A percentile compares a stretch with the other conserved stretches of the same genome.
Evolutionary conservation across 2,113 vertebrate genomes (phyloP).

Genomic region (Psittacus erithacus): DNA sequence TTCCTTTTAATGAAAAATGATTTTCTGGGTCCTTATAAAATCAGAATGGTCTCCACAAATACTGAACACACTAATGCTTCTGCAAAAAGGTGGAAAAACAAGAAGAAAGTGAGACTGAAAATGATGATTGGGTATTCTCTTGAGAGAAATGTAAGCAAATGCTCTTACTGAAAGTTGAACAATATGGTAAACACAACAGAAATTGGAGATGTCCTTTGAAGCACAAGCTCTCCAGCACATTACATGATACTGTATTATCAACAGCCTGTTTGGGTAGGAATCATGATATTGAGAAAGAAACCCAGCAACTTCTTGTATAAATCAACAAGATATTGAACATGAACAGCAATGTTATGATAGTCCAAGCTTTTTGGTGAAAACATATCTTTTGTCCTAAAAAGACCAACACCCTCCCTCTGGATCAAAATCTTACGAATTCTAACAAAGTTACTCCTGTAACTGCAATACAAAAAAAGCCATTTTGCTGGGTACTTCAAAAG

Average conservation of each 20-base stretch:
- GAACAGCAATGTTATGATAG: neutral
- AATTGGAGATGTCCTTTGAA: neutral
- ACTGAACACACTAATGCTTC: neutral
- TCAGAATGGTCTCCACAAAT: neutral
- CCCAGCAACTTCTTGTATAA: neutral
- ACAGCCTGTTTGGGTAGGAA: neutral
- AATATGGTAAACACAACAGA: neutral
- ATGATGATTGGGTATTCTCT: neutral
- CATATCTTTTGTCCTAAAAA: neutral
- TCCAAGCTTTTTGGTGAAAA: neutral
- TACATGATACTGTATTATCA: neutral
- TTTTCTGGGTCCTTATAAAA: neutral
- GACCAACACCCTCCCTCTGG: neutral
- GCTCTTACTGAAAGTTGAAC: neutral
- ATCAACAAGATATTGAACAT: neutral
- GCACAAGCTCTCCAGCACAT: neutral
- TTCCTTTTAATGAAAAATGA: neutral
- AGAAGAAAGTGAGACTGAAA: neutral
- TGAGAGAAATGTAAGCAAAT: neutral
- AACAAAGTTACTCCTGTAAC: neutral
- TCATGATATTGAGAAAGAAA: neutral
- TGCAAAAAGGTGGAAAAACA: neutral
- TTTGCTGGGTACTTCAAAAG: neutral
- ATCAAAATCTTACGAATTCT: neutral
- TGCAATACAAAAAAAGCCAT: neutral